phyloP scores from a whole-genome alignment of 2,888 invertebrate species.

The Drosophila infuscata region DNA sequence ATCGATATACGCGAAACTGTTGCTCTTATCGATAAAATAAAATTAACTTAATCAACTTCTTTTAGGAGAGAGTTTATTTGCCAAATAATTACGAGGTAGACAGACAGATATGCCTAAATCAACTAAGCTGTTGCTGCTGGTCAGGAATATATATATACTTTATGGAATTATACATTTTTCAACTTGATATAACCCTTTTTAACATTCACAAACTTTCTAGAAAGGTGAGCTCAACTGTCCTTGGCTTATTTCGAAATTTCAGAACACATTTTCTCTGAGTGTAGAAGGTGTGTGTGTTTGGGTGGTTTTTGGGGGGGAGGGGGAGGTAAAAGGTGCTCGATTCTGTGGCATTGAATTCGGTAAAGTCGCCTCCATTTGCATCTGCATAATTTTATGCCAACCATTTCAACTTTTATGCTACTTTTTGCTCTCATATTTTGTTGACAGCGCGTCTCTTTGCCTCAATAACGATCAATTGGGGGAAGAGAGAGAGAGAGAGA shows the following conservation, averaged over 20 bases:
- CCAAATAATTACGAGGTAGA: not conserved
- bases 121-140: not conserved
- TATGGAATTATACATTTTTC: not conserved
- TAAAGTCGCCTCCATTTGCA: constrained; percentile 40
- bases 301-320: not conserved
- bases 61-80: not conserved
- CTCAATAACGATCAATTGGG: constrained; percentile 53
- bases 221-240: not conserved
- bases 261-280: not conserved
- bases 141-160: not conserved
- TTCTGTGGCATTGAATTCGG: constrained; percentile 58
- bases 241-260: not conserved
- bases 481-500: not conserved
- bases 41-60: not conserved
- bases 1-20: not conserved
- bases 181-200: not conserved
- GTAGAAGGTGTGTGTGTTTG: not conserved
- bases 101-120: not conserved
- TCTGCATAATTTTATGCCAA: constrained; percentile 77
- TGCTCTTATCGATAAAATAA: not conserved
- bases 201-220: not conserved
- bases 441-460: constrained; percentile 55
- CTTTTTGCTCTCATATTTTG: constrained; percentile 55
- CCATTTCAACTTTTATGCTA: constrained; percentile 67
- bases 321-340: not conserved